Evolutionary conservation across 2,113 vertebrate species (phyloP).

Genomic region (Picathartes gymnocephalus): DNA sequence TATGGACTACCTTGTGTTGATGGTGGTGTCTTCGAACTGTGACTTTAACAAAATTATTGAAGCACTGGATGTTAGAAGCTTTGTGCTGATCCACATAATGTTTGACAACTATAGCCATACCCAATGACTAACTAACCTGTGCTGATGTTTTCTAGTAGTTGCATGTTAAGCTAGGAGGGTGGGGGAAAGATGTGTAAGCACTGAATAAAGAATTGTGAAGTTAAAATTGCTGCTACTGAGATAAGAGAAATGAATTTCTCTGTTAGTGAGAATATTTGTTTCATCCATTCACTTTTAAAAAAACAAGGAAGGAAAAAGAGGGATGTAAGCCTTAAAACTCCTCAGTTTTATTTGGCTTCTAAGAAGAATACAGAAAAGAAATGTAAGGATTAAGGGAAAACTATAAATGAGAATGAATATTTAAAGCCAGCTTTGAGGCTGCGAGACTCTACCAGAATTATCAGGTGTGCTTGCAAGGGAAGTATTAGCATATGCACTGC

Average conservation of each 20-base stretch:
- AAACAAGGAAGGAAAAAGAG: neutral
- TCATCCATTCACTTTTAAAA: neutral
- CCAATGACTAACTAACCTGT: neutral
- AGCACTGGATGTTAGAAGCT: neutral
- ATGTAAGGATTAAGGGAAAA: conserved; percentile 19
- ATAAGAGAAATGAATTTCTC: neutral
- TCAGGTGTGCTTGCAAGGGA: conserved; percentile 24
- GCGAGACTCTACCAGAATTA: neutral
- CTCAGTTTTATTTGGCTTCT: neutral
- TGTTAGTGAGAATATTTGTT: neutral
- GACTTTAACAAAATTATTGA: neutral
- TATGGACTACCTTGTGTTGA: neutral
- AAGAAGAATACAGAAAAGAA: neutral
- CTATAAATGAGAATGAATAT: conserved; percentile 42
- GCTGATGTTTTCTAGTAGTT: neutral
- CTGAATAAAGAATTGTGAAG: neutral
- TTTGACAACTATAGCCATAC: neutral
- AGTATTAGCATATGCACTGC: conserved; percentile 35
- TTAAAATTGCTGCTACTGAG: neutral
- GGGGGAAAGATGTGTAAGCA: neutral
- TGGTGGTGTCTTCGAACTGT: neutral
- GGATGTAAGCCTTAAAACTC: neutral
- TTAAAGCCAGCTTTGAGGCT: conserved; percentile 15
- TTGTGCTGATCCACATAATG: neutral
- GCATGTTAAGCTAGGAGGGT: neutral